Evolutionary conservation across 1,140 invertebrate species (phyloP), one percentile per base, ranked within the genome.

Genomic region (Cylas formicarius): DNA sequence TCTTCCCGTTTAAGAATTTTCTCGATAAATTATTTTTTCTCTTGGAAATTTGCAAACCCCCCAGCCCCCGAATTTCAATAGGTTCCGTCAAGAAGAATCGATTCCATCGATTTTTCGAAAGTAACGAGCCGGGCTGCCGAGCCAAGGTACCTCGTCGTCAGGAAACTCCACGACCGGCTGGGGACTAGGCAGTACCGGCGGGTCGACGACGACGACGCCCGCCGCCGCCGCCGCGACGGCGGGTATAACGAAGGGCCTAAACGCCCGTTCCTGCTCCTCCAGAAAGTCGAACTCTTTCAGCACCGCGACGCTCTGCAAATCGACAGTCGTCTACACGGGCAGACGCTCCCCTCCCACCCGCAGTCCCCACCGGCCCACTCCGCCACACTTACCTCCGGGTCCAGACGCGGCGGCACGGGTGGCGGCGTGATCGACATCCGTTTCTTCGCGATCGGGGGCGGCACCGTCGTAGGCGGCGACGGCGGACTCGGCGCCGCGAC

Each of bases 201-300:
- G 58, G 44, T 62, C 58, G 23, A 61, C 36, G 61, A 63, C 52
- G 62, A 57, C n/a, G 35, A 10, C 28, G 54, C 61, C 44, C 63
- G 53, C 40, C 60, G 63, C 34, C 59, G 68, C 50, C 55, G 67
- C 58, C 58, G 70, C 60, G 60, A 55, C 59, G 50, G 53, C 51
- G 48, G 59, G 56, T 40, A 63, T 57, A 39, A 63, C 52, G 39
- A 63, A 52, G 41, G 59, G 58, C 32, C 59, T 59, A 27, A 54
- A 33, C 42, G 50, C 50, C 45, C 63, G 74, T 74, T 66, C 75
- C 70, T 62, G 76, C 61, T 84, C 80, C 63, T 79, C 80, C 67
- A 91, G 78, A 71, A 90, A 90, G 72, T 90, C 86, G 76, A 91
- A 91, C 68, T 86, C 82, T 62, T 79, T 76, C 68, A 86, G 74